Evolutionary conservation across 2,113 vertebrate genomes (phyloP).

Genomic region (Nycticebus coucang): DNA sequence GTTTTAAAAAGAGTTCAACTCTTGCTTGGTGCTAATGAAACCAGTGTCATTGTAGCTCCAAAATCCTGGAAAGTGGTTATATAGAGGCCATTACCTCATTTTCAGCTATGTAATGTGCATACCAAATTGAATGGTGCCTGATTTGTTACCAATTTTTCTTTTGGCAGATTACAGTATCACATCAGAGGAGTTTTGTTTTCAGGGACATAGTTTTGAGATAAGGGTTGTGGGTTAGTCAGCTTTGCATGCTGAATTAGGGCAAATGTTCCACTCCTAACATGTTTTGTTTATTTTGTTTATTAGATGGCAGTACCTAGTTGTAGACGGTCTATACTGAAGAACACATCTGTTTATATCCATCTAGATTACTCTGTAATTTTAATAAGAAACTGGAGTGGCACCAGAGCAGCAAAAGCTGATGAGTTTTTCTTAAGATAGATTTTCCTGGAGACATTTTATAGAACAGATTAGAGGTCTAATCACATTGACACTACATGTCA

Average conservation of each 20-base stretch:
- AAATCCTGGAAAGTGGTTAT: neutral
- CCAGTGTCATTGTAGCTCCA: neutral
- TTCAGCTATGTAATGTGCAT: neutral
- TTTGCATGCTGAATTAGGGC: neutral
- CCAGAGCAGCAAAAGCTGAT: neutral
- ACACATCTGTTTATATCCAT: neutral
- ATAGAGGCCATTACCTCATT: fast-evolving
- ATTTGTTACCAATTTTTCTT: neutral
- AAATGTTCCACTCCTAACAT: neutral
- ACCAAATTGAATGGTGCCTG: neutral
- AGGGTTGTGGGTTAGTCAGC: neutral
- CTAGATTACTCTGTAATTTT: neutral
- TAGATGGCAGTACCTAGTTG: neutral
- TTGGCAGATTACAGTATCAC: neutral
- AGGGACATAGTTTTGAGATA: neutral
- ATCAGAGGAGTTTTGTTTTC: neutral
- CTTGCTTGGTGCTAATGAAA: neutral
- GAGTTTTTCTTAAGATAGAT: neutral
- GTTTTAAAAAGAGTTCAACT: neutral
- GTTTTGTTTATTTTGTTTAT: neutral
- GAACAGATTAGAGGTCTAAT: neutral
- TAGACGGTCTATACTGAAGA: neutral
- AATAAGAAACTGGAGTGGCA: neutral
- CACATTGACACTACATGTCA: neutral
- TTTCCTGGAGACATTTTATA: neutral